Base-by-base conservation (phyloP, 2,113 vertebrate genomes). In the Arothron firmamentum region DNA sequence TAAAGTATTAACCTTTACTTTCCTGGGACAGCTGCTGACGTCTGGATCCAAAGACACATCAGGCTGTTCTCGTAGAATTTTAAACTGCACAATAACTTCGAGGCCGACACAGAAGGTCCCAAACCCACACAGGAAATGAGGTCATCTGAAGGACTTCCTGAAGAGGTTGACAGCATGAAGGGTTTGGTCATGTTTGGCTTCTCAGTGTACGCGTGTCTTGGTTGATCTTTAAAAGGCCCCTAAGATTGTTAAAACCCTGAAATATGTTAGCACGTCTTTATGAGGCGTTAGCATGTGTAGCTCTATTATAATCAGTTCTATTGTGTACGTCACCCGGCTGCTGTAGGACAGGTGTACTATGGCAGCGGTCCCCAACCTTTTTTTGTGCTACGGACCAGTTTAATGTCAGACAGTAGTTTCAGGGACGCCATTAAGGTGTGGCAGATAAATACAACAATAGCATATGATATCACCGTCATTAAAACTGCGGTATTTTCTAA, bases 41-140 rank as follows among this genome's bases (percentile, higher is more conserved):
- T 10, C 34, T 38, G 34, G 34, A 38, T 12, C 34, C 34, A 38
- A 38, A 10, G 34, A 9, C 3, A 3, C 15, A 46, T n/a, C 3
- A 20, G 51, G 50, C 55, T 59, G 46, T 53, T 56, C 59, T 43
- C 21, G 38, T 49, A 12, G 21, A 5, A 55, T 38, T 58, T 49
- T 16, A 18, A 21, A 52, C n/a, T 61, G 13, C 21, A 21, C 4
- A 12, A 64, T 11, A 31, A 52, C 38, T 49, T 34, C 41, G 4
- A 50, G 65, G 21, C 14, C n/a, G 23, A 45, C 14, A 62, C 13
- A 56, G 34, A 76, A 74, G 78, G 47, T 65, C 68, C 61, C 20
- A 49, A n/a, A 45, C 48, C 60, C 46, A 42, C 60, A 57, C 59
- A 76, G 81, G 84, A 90, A 85, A 83, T 87, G 70, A 80, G 76